Base-by-base conservation (phyloP, 2,113 vertebrate species). In the Erythrolamprus reginae region DNA sequence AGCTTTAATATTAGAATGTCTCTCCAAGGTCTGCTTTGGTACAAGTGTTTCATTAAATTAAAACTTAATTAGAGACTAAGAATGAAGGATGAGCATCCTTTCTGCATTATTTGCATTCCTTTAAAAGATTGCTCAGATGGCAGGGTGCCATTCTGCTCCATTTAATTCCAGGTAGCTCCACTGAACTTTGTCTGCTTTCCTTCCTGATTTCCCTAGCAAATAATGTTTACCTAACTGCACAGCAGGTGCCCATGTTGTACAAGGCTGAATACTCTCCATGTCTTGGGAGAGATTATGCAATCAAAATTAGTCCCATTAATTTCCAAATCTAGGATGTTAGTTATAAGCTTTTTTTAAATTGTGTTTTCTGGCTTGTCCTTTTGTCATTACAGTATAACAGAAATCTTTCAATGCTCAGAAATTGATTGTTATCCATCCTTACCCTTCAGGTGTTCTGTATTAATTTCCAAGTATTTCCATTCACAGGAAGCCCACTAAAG, bases 1-100 rank as follows among this genome's bases (percentile, higher is more conserved):
- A 84, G 53, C 33, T 95, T 95, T 95, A 93, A 92, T 94, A 95
- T 91, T 86, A 95, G 86, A 93, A 93, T 94, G 61, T 91, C 94
- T 95, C 92, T 95, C 95, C 65, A 89, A 94, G 90, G 91, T 90
- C 93, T 95, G 88, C 93, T 93, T 95, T 91, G 94, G 91, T 91
- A 95, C 89, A 90, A 94, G 89, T 90, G 93, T 87, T 94, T 93
- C 87, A 94, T 96, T 95, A 95, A 95, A 96, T 95, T 95, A 95
- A 96, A 96, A 93, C 26, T 91, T 94, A 93, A 95, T 96, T 96
- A 95, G 89, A 93, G 91, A 93, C 92, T 93, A 91, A 87, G 93
- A 95, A 93, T 95, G 90, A 95, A 92, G 89, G 51, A 94, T 94
- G 93, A 93, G 87, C 89, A 93, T 95, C 92, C 93, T 93, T 90